Evolutionary conservation across 2,888 invertebrate genomes (phyloP).

Genomic region (Meliscaeva auricollis): DNA sequence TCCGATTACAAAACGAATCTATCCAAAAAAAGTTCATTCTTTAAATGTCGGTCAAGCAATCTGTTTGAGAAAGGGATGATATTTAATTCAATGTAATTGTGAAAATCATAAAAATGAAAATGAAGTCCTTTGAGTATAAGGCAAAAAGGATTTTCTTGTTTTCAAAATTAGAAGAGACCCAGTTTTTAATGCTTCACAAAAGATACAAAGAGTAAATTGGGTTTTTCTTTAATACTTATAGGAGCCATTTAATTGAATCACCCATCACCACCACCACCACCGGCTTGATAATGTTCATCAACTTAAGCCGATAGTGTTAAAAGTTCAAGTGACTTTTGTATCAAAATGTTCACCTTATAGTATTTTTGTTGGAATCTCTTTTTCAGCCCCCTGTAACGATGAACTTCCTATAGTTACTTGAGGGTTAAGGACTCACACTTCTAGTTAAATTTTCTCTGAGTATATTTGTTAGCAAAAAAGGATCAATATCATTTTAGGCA

Average conservation of each 20-base stretch:
- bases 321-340: neutral
- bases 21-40: neutral
- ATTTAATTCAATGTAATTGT: neutral
- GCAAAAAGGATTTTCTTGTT: neutral
- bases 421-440: too few relatives aligned
- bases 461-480: neutral
- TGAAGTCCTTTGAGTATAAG: neutral
- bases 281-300: too few relatives aligned
- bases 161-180: neutral
- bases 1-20: neutral
- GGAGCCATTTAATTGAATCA: too few relatives aligned
- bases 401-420: too few relatives aligned
- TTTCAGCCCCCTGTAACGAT: too few relatives aligned
- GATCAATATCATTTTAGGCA: neutral
- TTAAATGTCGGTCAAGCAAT: neutral
- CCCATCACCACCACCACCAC: too few relatives aligned
- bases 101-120: neutral
- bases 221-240: too few relatives aligned
- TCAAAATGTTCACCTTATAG: neutral
- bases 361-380: too few relatives aligned
- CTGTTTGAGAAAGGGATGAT: neutral
- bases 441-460: neutral
- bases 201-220: too few relatives aligned
- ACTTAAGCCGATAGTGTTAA: too few relatives aligned
- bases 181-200: neutral